A percentile compares a stretch with the other conserved stretches of the same genome.
phyloP scores from a whole-genome alignment of 2,888 invertebrate genomes.

The Epirrhoe tristata region DNA sequence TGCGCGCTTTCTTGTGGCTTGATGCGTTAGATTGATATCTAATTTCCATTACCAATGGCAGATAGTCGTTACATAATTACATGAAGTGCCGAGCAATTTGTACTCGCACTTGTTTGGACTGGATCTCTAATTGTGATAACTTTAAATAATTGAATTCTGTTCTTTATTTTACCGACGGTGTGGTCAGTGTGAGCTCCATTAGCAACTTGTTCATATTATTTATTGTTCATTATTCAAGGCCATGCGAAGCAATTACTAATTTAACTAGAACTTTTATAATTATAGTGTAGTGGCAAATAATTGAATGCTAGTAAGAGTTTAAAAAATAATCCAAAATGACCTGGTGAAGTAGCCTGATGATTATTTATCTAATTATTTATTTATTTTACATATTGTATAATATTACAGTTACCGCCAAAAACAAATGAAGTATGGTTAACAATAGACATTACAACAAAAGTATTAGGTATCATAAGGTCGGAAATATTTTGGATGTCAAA shows the following conservation, averaged over 20 bases:
- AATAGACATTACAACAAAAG: too few relatives aligned
- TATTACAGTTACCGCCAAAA: too few relatives aligned
- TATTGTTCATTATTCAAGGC: neutral
- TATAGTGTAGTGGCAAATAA: neutral
- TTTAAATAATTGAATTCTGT: constrained; percentile 30
- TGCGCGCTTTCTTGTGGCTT: constrained; percentile 43
- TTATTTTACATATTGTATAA: too few relatives aligned
- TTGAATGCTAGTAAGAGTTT: neutral
- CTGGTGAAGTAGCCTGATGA: too few relatives aligned
- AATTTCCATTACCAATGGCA: constrained; percentile 41
- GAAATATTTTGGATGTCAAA: constrained; percentile 9
- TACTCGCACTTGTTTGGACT: constrained; percentile 34
- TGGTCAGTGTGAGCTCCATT: constrained; percentile 5
- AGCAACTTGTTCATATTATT: constrained; percentile 11
- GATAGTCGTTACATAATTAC: constrained; percentile 32
- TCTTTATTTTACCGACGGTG: constrained; percentile 17
- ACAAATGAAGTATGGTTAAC: too few relatives aligned
- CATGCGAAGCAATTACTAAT: neutral
- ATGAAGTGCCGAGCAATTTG: constrained; percentile 42
- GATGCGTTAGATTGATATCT: constrained; percentile 44
- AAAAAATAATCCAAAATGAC: neutral
- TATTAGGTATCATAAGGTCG: too few relatives aligned
- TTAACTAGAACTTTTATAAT: neutral
- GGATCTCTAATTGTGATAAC: constrained; percentile 37
- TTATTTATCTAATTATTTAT: too few relatives aligned